Percentiles rank a stretch among this genome's conserved stretches.
These are phyloP conservation scores for Drosophila vallismaia DNA, from an alignment of 2,888 invertebrate genomes.

Conservation along the genomic window DNA sequence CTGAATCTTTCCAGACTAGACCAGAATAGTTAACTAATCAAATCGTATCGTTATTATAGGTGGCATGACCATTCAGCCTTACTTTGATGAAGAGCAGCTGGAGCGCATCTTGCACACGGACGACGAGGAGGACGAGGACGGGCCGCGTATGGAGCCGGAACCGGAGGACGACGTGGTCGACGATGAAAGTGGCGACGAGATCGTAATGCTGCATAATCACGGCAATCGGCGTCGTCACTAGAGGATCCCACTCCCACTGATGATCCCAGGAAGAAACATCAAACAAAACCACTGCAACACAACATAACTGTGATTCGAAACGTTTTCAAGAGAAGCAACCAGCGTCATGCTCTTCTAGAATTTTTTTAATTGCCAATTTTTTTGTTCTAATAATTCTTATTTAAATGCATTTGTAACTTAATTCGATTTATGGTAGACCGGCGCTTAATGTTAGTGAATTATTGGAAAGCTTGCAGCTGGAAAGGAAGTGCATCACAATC, in stretches of 20 bases:
- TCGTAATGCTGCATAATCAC: constrained; percentile 77
- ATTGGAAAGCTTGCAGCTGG: constrained; percentile 5
- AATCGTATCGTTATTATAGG: constrained; percentile 52
- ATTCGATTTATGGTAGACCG: constrained; percentile 2
- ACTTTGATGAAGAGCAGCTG: constrained; percentile 89
- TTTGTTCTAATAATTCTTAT: constrained; percentile 10
- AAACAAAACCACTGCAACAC: constrained; percentile 44
- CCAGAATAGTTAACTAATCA: no score
- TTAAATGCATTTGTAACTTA: constrained; percentile 1
- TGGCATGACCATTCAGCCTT: constrained; percentile 85
- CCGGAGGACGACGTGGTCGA: constrained; percentile 66
- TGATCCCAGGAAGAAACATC: not conserved
- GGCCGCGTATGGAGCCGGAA: constrained; percentile 52
- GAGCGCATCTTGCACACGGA: constrained; percentile 85
- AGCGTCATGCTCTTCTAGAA: constrained; percentile 13
- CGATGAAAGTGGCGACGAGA: constrained; percentile 77
- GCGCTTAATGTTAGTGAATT: constrained; percentile 16
- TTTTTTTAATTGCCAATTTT: constrained; percentile 5
- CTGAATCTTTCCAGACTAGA: not conserved
- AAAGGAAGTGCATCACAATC: constrained; percentile 35
- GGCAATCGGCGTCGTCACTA: constrained; percentile 57
- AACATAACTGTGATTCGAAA: constrained; percentile 72
- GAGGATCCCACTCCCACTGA: not conserved
- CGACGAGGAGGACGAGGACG: constrained; percentile 85
- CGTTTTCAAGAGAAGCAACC: constrained; percentile 57